phyloP scores from a whole-genome alignment of 2,113 vertebrate genomes.

The Solea solea region DNA sequence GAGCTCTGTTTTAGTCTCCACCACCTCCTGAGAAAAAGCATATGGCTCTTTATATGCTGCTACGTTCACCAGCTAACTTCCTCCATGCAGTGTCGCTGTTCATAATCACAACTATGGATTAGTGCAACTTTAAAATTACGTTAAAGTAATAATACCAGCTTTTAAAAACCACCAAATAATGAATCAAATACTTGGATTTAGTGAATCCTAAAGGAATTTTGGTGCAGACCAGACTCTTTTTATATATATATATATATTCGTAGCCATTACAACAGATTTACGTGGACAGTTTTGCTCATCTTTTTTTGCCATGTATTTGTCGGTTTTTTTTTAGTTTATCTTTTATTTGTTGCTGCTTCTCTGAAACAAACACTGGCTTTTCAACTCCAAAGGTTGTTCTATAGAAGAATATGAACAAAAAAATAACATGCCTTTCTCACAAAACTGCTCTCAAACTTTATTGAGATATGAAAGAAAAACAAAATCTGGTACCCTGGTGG shows the following conservation, averaged over 20 bases:
- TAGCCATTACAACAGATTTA: slow-evolving; percentile 13
- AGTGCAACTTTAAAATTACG: slow-evolving; percentile 33
- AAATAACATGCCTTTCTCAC: slow-evolving; percentile 73
- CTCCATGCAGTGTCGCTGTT: not conserved
- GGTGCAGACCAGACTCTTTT: slow-evolving; percentile 17
- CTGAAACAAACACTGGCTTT: slow-evolving; percentile 82
- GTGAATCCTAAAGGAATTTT: slow-evolving; percentile 23
- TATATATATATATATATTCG: slow-evolving; percentile 7
- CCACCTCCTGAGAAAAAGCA: not conserved
- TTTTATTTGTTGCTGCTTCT: slow-evolving; percentile 74
- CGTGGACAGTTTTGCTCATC: slow-evolving; percentile 24
- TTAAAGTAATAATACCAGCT: not conserved
- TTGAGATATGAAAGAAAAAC: slow-evolving; percentile 9
- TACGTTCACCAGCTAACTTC: not conserved
- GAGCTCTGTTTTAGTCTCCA: slow-evolving; percentile 1
- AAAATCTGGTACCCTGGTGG: slow-evolving; percentile 60
- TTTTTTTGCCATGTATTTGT: slow-evolving; percentile 44
- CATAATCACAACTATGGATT: slow-evolving; percentile 7
- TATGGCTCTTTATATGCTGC: not conserved
- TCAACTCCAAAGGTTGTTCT: slow-evolving; percentile 78
- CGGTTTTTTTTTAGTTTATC: slow-evolving; percentile 35
- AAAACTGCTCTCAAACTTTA: slow-evolving; percentile 72
- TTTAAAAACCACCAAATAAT: slow-evolving; percentile 6
- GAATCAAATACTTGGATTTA: slow-evolving; percentile 9
- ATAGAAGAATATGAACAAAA: slow-evolving; percentile 69